Base-by-base conservation (phyloP, 2,113 vertebrate genomes). In the Rhagologus leucostigma region DNA sequence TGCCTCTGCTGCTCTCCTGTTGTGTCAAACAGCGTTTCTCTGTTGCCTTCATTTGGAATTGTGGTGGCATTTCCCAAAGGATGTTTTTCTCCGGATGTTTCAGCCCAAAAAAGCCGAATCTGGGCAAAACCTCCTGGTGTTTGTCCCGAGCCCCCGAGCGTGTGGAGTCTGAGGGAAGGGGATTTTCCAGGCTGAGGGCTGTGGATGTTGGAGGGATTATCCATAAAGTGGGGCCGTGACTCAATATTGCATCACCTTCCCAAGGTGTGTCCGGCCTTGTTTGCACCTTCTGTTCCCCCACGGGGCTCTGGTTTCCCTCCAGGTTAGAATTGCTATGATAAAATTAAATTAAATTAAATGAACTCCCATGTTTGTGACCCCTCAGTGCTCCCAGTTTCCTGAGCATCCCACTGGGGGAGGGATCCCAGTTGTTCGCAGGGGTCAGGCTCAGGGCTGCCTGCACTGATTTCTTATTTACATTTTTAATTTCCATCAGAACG, bases 201-300 rank as follows among this genome's bases (percentile, higher is more conserved):
- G 65, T 49, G 94, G 47, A 23, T 80, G 10, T 62, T 37, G 20
- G 52, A 65, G 92, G 78, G 57, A 53, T 71, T 32, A 29, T 75
- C 84, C 92, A 49, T 16, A 3, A n/a, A 62, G 12, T 3, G 37
- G 56, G 89, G 78, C 18, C 14, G 50, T 97, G 97, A 96, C 81
- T 97, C 94, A 91, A 35, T 8, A 37, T 89, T 63, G 89, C 90
- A 77, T 96, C 96, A 96, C 87, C 93, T 91, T 56, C 27, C 85
- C 77, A 17, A 84, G 84, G 56, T 78, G 74, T 70, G 74, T 37
- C 56, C 74, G 13, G 64, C 74, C 56, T 29, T 9, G 9, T n/a
- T 39, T 30, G 86, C 57, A 33, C 65, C 69, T 13, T 19, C 27
- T 26, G 3, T n/a, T 59, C 33, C 2, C 8, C 52, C 22, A 5